phyloP scores from a whole-genome alignment of 2,797 vertebrate species.

The Anableps anableps region DNA sequence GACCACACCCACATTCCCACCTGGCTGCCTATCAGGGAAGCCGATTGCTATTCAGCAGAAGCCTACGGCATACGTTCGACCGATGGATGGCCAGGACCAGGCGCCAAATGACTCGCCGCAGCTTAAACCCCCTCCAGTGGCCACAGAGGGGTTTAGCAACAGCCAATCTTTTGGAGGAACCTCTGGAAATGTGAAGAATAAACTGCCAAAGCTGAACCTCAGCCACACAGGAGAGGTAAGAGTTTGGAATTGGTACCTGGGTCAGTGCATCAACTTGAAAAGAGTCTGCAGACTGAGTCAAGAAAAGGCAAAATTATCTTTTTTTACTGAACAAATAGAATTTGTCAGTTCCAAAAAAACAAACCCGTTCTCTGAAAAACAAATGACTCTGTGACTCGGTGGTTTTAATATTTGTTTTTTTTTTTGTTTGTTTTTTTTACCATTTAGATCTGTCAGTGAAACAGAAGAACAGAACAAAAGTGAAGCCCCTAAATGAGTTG shows the following conservation, averaged over 20 bases:
- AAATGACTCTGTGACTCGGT: background rate
- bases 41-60: constrained; percentile 89
- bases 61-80: constrained; percentile 91
- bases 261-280: background rate
- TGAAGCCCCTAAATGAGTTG: background rate
- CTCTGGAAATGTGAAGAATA: constrained; percentile 86
- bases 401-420: background rate
- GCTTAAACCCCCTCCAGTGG: constrained; percentile 88
- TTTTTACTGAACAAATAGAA: background rate
- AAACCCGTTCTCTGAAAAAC: background rate
- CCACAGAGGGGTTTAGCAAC: constrained; percentile 89
- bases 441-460: background rate
- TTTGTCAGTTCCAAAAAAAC: too few relatives aligned
- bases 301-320: background rate
- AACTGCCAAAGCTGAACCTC: constrained; percentile 94
- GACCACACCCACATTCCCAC: constrained; percentile 87
- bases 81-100: constrained; percentile 95
- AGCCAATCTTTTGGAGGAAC: constrained; percentile 84
- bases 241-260: background rate
- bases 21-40: constrained; percentile 88
- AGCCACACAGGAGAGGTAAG: constrained; percentile 94
- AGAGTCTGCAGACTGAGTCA: background rate
- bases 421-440: background rate
- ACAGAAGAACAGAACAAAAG: background rate
- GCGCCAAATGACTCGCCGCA: constrained; percentile 89